A percentile compares a stretch with the other conserved stretches of the same genome.
Evolutionary conservation across 2,113 vertebrate genomes (phyloP).

Genomic region (Ahaetulla prasina): DNA sequence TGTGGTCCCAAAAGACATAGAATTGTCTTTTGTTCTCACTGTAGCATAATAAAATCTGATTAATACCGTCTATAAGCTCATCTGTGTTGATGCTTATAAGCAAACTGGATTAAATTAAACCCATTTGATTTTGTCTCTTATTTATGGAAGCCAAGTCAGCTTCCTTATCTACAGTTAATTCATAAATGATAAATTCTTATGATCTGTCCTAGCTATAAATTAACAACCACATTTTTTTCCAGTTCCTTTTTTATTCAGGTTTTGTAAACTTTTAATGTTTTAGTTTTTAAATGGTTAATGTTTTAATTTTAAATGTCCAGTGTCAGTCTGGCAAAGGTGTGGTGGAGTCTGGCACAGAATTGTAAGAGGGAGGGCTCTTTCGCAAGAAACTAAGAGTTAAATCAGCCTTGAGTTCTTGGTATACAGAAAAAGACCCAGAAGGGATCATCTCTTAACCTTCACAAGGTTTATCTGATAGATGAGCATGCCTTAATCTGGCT

Average conservation of each 20-base stretch:
- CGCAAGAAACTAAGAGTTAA: not conserved
- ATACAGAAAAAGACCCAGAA: not conserved
- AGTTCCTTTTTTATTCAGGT: not conserved
- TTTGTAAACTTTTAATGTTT: not conserved
- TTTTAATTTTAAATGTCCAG: not conserved
- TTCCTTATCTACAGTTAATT: not conserved
- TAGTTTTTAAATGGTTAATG: not conserved
- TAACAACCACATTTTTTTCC: not conserved
- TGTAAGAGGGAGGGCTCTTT: not conserved
- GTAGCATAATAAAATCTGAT: not conserved
- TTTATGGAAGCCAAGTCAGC: not conserved
- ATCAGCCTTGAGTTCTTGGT: not conserved
- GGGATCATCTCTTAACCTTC: not conserved
- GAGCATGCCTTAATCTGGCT: not conserved
- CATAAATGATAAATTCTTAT: not conserved
- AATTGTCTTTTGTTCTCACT: not conserved
- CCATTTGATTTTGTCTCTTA: not conserved
- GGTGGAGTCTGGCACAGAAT: not conserved
- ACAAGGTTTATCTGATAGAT: not conserved
- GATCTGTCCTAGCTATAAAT: not conserved
- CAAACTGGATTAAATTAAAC: not conserved
- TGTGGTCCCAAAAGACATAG: not conserved
- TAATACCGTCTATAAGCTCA: not conserved
- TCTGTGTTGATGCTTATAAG: not conserved
- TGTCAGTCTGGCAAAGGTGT: not conserved